Base-by-base conservation (phyloP, 2,113 vertebrate genomes). In the Opisthocomus hoazin region DNA sequence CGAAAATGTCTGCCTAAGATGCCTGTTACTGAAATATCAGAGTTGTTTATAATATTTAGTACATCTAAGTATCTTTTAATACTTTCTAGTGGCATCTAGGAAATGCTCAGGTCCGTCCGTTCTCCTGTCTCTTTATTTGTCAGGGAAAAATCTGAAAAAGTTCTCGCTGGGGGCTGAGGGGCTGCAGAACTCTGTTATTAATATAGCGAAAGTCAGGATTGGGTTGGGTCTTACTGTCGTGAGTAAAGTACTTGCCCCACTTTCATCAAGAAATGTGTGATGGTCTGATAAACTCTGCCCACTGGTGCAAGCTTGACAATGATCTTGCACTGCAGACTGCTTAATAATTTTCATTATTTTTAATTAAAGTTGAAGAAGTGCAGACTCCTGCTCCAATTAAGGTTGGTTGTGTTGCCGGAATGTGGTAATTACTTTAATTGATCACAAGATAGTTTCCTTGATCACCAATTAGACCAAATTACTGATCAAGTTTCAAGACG, bases 351-450 rank as follows among this genome's bases (percentile, higher is more conserved):
- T 98, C 98, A 98, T 99, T 99, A 98, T 98, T 98, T 98, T 98
- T 98, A 99, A 99, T 98, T 98, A 98, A 98, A 97, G 96, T 98
- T 99, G 99, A 99, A 99, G 98, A 98, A 99, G 98, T 98, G 97
- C 99, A 99, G 99, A 98, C 99, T 97, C 97, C 97, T 97, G 89
- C 97, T 97, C 97, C 98, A 99, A 99, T 99, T 99, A 99, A 98
- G 98, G 98, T 98, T 98, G 99, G 98, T 99, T 99, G 98, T 98
- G 99, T 99, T 99, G 98, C 99, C 99, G 99, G 99, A 99, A 99
- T 99, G 98, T 98, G 97, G 98, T 99, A 99, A 99, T 99, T 99
- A 99, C 98, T 99, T 99, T 99, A 99, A 99, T 99, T 99, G 99
- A 99, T 99, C 99, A 98, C 98, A 98, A 99, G 99, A 98, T 98